Evolutionary conservation across 2,888 invertebrate genomes (phyloP).

Genomic region (Rhabditophanes sp.): DNA sequence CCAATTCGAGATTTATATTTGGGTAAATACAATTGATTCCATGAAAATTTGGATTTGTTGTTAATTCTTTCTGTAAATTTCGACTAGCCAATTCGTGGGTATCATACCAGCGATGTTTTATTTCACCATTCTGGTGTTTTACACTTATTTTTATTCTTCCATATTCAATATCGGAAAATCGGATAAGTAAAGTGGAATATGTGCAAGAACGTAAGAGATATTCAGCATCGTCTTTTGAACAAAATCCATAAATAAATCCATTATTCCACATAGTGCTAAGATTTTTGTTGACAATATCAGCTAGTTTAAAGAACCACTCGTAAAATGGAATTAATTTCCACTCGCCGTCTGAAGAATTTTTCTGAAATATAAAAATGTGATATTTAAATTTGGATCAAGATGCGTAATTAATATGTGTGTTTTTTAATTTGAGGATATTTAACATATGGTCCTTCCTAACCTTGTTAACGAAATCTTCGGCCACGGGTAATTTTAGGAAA

Average conservation of each 20-base stretch:
- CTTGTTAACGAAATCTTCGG: conserved; percentile 29
- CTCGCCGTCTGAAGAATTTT: no score
- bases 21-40: conserved; percentile 38
- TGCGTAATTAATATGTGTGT: no score
- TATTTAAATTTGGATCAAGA: no score
- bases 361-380: no score
- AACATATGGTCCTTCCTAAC: no score
- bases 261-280: conserved; percentile 42
- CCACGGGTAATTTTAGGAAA: conserved; percentile 37
- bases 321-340: conserved; percentile 36
- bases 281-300: conserved; percentile 41
- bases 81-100: conserved; percentile 30
- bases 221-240: conserved; percentile 40
- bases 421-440: no score
- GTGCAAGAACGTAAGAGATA: conserved; percentile 26
- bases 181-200: conserved; percentile 24
- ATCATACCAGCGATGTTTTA: conserved; percentile 42
- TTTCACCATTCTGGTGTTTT: conserved; percentile 28
- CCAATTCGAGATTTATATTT: conserved; percentile 36
- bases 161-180: conserved; percentile 41
- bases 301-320: conserved; percentile 37
- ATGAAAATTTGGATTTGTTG: conserved; percentile 30
- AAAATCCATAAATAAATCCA: conserved; percentile 41
- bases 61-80: conserved; percentile 25
- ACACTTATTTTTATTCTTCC: conserved; percentile 41